These are phyloP conservation scores for Sinocyclocheilus rhinocerous DNA, from an alignment of 2,113 vertebrate species.

Conservation along the genomic window DNA sequence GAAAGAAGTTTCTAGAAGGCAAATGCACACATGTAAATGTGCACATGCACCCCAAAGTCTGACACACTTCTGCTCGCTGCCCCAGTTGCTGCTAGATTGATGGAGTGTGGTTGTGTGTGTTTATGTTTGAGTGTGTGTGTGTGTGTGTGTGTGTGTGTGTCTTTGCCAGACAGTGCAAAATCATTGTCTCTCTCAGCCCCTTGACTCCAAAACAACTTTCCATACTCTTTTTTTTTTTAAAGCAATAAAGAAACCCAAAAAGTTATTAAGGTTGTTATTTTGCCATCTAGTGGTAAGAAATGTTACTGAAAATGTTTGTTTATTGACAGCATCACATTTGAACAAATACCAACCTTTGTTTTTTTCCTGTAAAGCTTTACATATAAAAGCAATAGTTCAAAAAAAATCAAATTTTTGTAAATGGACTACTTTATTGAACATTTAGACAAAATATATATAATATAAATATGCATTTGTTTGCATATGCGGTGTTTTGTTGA, in stretches of 20 bases:
- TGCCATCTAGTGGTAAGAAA: conserved; percentile 66
- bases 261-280: conserved; percentile 20
- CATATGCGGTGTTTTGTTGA: too few relatives aligned
- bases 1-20: conserved; percentile 38
- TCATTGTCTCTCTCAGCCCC: conserved; percentile 24
- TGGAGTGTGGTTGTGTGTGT: background rate
- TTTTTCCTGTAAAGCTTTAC: background rate
- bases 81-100: conserved; percentile 37
- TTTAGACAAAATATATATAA: too few relatives aligned
- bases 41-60: conserved; percentile 28
- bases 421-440: too few relatives aligned
- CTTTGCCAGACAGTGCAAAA: conserved; percentile 10
- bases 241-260: background rate
- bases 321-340: background rate
- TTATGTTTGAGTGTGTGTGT: background rate
- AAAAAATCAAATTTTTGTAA: too few relatives aligned
- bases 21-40: background rate
- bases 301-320: conserved; percentile 1
- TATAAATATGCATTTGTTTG: too few relatives aligned
- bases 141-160: background rate
- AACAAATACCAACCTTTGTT: background rate
- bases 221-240: conserved; percentile 21
- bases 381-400: background rate
- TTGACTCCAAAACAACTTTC: conserved; percentile 44
- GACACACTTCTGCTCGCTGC: conserved; percentile 36